Evolutionary conservation across 2,797 vertebrate genomes (phyloP).

Genomic region (Mastacembelus armatus): DNA sequence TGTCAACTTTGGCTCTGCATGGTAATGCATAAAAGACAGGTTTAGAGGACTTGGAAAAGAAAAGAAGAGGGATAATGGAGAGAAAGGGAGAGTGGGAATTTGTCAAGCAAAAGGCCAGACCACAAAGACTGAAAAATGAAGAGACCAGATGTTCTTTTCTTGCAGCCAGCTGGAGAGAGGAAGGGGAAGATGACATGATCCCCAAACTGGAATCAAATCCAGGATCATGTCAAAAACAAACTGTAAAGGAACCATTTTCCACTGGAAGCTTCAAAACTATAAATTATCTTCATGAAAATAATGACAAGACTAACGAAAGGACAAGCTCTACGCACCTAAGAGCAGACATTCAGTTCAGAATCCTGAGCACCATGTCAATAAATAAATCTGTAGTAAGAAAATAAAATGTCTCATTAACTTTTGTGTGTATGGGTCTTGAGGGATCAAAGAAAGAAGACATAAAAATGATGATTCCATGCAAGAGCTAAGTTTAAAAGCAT

Average conservation of each 20-base stretch:
- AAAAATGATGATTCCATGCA: slow-evolving; percentile 49
- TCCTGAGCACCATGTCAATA: neutral
- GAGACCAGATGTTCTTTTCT: slow-evolving; percentile 49
- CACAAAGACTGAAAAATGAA: slow-evolving; percentile 43
- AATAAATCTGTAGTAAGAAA: neutral
- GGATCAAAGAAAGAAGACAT: slow-evolving; percentile 9
- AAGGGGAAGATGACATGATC: neutral
- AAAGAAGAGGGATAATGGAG: neutral
- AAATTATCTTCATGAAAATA: neutral
- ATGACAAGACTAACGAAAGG: slow-evolving; percentile 1
- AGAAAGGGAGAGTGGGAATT: slow-evolving; percentile 4
- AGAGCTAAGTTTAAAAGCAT: slow-evolving; percentile 32
- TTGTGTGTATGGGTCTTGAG: neutral
- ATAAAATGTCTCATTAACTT: slow-evolving; percentile 43
- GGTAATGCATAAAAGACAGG: neutral
- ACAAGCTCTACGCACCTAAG: neutral
- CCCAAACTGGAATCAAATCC: slow-evolving; percentile 15
- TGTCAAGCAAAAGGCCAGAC: slow-evolving; percentile 27
- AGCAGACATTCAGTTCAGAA: neutral
- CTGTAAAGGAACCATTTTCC: slow-evolving; percentile 1
- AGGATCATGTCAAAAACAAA: neutral
- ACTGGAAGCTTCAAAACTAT: neutral
- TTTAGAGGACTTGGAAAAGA: neutral
- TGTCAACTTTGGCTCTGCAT: slow-evolving; percentile 37
- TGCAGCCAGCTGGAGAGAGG: neutral